phyloP scores from a whole-genome alignment of 53 echinoderm and acorn worm species.

The Mesocentrotus franciscanus region DNA sequence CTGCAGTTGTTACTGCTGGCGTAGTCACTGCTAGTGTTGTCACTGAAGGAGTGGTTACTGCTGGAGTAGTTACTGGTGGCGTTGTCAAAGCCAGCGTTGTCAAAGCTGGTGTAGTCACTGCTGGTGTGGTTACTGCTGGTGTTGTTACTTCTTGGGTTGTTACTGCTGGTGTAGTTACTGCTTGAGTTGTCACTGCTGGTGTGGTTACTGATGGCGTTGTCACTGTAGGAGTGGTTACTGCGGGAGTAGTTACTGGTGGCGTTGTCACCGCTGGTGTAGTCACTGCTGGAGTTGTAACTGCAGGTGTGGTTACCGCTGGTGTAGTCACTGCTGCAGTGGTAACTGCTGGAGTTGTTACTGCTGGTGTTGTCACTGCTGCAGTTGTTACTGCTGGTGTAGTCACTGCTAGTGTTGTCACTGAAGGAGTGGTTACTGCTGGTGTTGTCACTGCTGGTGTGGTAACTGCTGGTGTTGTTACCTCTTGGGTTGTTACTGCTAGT shows the following conservation, averaged over 20 bases:
- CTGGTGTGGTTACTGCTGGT: slow-evolving; percentile 4
- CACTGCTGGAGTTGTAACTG: too few relatives aligned
- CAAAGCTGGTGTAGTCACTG: slow-evolving; percentile 25
- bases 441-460: slow-evolving; percentile 63
- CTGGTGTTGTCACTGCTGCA: slow-evolving; percentile 19
- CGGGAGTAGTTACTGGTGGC: slow-evolving; percentile 28
- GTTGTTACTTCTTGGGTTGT: slow-evolving; percentile 54
- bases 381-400: slow-evolving; percentile 39
- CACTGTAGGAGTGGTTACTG: slow-evolving; percentile 59
- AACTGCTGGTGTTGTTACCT: slow-evolving; percentile 53
- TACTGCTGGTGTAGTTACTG: too few relatives aligned
- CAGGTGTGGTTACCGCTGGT: neutral
- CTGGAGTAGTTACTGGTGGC: too few relatives aligned
- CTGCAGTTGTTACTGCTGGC: slow-evolving; percentile 39
- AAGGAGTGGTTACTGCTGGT: slow-evolving; percentile 53
- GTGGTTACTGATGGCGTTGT: slow-evolving; percentile 41
- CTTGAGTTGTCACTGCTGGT: slow-evolving; percentile 18
- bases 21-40: slow-evolving; percentile 47
- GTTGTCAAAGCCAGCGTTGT: too few relatives aligned
- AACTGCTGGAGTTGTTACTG: neutral
- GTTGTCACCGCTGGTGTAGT: slow-evolving; percentile 49
- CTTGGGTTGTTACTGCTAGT: slow-evolving; percentile 57
- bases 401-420: slow-evolving; percentile 63
- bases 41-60: too few relatives aligned
- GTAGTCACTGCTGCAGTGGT: neutral